phyloP scores from a whole-genome alignment of 2,113 vertebrate species.

The Hemiprocne comata region DNA sequence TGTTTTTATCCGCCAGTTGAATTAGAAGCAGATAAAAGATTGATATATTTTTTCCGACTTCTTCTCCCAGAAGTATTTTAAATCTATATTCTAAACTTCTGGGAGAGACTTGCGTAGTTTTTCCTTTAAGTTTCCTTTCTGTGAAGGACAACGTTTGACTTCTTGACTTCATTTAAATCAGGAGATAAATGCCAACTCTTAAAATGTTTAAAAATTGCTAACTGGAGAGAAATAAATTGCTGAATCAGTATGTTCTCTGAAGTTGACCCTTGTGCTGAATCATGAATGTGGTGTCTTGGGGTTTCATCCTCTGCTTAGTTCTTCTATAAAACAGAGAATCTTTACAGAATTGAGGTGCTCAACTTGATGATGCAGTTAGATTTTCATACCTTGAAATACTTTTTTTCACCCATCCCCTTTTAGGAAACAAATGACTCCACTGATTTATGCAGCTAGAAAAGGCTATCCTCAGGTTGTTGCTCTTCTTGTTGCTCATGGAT shows the following conservation, averaged over 20 bases:
- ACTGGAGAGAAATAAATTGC: neutral
- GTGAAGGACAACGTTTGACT: neutral
- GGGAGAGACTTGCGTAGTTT: neutral
- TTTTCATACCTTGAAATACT: neutral
- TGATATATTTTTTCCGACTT: neutral
- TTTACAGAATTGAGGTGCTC: neutral
- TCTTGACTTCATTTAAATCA: neutral
- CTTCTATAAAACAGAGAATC: neutral
- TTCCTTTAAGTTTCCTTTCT: neutral
- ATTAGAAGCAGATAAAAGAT: neutral
- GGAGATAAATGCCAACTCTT: neutral
- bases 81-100: neutral
- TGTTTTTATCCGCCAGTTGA: neutral
- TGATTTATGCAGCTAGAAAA: slow-evolving; percentile 88
- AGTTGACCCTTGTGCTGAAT: neutral
- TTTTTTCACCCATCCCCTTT: neutral
- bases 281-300: neutral
- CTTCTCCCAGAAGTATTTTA: neutral
- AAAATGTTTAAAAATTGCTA: neutral
- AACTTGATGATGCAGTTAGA: neutral
- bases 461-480: slow-evolving; percentile 82
- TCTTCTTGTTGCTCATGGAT: slow-evolving; percentile 85
- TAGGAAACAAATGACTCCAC: slow-evolving; percentile 86
- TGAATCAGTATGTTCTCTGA: neutral
- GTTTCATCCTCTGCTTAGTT: neutral